phyloP scores from a whole-genome alignment of 2,888 invertebrate genomes.

The Chirona hameri region DNA sequence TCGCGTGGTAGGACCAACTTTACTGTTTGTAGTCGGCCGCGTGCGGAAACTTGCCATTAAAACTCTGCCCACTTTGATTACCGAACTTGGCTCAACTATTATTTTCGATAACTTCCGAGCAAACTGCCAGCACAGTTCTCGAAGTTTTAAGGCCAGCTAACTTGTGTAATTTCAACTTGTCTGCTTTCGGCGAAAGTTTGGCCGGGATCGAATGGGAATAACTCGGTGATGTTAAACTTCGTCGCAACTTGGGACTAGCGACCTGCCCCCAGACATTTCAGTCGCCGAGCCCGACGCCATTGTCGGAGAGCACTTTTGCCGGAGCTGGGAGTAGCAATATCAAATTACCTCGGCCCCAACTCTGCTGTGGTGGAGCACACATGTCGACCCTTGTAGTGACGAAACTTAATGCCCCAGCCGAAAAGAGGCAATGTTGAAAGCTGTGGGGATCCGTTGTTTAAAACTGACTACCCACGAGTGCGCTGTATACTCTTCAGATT shows the following conservation, averaged over 20 bases:
- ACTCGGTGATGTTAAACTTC: background rate
- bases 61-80: background rate
- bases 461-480: too few species aligned
- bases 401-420: too few species aligned
- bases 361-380: too few species aligned
- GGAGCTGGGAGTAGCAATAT: too few species aligned
- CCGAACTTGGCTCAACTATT: slow-evolving; percentile 12
- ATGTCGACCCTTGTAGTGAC: too few species aligned
- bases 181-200: background rate
- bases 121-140: background rate
- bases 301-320: too few species aligned
- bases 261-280: background rate
- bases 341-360: too few species aligned
- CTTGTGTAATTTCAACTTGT: slow-evolving; percentile 23
- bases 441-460: too few species aligned
- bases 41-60: background rate
- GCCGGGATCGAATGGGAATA: background rate
- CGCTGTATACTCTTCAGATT: too few species aligned
- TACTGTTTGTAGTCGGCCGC: background rate
- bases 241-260: background rate
- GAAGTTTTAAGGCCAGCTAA: slow-evolving; percentile 26
- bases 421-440: too few species aligned
- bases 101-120: slow-evolving; percentile 13
- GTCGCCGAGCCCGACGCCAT: too few species aligned
- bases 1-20: background rate